These are phyloP conservation scores for Drosophila suboccidentalis DNA, from an alignment of 2,888 invertebrate genomes.

Conservation along the genomic window DNA sequence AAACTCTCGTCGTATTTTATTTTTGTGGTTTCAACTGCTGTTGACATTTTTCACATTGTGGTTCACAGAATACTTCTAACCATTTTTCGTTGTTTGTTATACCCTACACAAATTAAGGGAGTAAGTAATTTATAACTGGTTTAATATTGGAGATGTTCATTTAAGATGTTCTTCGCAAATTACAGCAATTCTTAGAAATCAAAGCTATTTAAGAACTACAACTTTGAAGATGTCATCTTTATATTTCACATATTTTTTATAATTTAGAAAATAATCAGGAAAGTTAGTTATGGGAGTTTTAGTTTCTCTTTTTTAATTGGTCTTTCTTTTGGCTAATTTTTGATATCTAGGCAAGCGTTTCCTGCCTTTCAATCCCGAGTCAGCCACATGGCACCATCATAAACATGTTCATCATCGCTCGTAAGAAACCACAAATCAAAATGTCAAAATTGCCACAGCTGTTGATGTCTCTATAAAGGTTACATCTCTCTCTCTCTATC, in stretches of 20 bases:
- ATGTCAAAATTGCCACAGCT: conserved; percentile 72
- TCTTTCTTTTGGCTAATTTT: background rate
- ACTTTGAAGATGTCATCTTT: too few relatives aligned
- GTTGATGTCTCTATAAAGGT: conserved; percentile 70
- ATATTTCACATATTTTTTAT: background rate
- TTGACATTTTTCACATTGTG: conserved; percentile 61
- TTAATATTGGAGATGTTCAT: background rate
- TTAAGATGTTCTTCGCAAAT: background rate
- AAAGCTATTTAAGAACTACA: too few relatives aligned
- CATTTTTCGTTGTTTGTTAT: conserved; percentile 37
- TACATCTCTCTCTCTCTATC: conserved; percentile 43
- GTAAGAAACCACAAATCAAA: conserved; percentile 73
- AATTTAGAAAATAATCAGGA: background rate
- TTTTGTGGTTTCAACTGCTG: conserved; percentile 68
- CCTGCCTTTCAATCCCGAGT: conserved; percentile 10
- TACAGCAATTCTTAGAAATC: background rate
- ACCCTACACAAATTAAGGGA: background rate
- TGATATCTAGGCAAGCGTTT: background rate
- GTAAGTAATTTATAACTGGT: background rate
- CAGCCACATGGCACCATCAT: conserved; percentile 45
- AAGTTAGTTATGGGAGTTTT: background rate
- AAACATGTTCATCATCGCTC: conserved; percentile 56
- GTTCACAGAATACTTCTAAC: conserved; percentile 45
- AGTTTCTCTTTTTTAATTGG: conserved; percentile 9
- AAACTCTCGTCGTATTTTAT: conserved; percentile 20